phyloP scores from a whole-genome alignment of 1,140 invertebrate genomes.

The Bombyx mori region DNA sequence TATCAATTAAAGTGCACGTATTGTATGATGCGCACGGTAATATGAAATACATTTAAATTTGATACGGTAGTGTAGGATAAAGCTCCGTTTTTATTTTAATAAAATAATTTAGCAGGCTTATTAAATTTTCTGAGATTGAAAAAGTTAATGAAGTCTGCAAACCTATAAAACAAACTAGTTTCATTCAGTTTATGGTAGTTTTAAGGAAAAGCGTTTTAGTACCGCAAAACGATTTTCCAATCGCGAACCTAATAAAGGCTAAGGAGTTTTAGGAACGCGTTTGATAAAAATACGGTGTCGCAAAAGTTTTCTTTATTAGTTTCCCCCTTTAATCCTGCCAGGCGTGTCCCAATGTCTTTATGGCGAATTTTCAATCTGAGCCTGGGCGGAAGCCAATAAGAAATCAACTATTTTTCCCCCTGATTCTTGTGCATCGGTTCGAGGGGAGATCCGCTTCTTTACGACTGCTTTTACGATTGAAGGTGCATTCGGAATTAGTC shows the following conservation, averaged over 20 bases:
- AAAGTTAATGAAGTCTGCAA: conserved; percentile 38
- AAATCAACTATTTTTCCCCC: conserved; percentile 69
- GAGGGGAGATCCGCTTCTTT: conserved; percentile 60
- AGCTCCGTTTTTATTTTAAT: not conserved
- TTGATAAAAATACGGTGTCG: conserved; percentile 69
- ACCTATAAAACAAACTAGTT: conserved; percentile 23
- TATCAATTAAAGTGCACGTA: conserved; percentile 20
- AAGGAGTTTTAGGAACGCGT: conserved; percentile 60
- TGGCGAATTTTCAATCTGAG: conserved; percentile 69
- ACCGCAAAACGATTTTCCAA: conserved; percentile 42
- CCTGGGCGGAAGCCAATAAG: conserved; percentile 67
- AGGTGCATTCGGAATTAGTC: conserved; percentile 69
- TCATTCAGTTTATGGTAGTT: conserved; percentile 31
- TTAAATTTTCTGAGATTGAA: conserved; percentile 28
- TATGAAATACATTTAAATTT: conserved; percentile 10
- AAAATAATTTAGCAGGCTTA: conserved; percentile 10
- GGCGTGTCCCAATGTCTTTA: conserved; percentile 70
- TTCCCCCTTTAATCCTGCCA: conserved; percentile 64
- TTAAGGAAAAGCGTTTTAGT: conserved; percentile 28
- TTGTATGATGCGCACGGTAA: conserved; percentile 8
- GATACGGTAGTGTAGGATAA: not conserved
- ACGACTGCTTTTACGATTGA: conserved; percentile 69
- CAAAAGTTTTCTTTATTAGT: conserved; percentile 70
- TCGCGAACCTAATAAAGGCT: conserved; percentile 58
- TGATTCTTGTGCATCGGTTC: conserved; percentile 59